phyloP scores from a whole-genome alignment of 2,113 vertebrate species.

The Glaucomys volans region DNA sequence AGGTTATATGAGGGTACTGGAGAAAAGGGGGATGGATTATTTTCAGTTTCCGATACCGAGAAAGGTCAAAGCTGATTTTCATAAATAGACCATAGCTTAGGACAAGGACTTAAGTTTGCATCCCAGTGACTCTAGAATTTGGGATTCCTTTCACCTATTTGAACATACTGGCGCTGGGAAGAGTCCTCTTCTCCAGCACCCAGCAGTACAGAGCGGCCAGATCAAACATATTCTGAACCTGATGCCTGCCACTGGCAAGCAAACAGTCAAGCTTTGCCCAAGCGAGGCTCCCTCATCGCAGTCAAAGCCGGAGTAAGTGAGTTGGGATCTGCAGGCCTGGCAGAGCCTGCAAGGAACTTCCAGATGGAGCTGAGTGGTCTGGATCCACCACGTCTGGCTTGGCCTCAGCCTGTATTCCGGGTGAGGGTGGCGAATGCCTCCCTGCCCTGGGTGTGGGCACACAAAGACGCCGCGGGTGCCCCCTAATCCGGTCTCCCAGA shows the following conservation, averaged over 20 bases:
- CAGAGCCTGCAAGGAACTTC: background rate
- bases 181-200: background rate
- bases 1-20: background rate
- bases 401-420: background rate
- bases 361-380: accelerated
- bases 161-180: slow-evolving; percentile 9
- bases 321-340: background rate
- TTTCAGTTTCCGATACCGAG: background rate
- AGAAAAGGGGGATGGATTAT: background rate
- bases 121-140: background rate
- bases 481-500: slow-evolving; percentile 82
- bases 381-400: background rate
- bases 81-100: background rate
- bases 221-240: background rate
- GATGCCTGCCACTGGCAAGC: background rate
- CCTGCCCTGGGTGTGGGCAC: slow-evolving; percentile 85
- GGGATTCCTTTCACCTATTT: background rate
- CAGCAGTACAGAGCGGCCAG: background rate
- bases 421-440: background rate
- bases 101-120: slow-evolving; percentile 2
- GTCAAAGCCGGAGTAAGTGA: background rate
- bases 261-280: background rate
- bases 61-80: background rate
- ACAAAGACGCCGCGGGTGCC: slow-evolving; percentile 83
- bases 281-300: background rate